Evolutionary conservation across 2,113 vertebrate species (phyloP).

Genomic region (Grus americana): DNA sequence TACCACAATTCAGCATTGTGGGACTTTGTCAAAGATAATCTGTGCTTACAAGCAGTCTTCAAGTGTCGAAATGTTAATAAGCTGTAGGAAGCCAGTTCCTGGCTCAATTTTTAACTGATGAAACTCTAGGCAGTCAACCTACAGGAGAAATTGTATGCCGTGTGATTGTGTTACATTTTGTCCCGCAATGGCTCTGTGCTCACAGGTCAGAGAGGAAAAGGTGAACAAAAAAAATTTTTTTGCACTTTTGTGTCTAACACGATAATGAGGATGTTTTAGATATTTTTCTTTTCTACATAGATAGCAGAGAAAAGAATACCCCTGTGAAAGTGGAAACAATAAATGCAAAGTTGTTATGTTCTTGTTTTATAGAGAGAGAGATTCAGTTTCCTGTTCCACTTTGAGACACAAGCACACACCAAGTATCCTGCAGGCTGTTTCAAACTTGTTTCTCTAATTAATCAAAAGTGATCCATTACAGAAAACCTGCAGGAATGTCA

Average conservation of each 20-base stretch:
- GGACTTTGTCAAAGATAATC: background rate
- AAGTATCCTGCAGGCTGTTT: conserved; percentile 54
- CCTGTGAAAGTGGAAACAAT: background rate
- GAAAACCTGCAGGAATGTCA: conserved; percentile 68
- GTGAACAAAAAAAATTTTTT: background rate
- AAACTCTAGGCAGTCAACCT: background rate
- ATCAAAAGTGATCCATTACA: conserved; percentile 67
- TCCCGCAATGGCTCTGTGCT: background rate
- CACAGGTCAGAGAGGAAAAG: background rate
- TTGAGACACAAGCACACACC: conserved; percentile 10
- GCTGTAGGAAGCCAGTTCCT: background rate
- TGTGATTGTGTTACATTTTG: background rate
- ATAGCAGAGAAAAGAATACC: background rate
- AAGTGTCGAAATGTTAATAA: background rate
- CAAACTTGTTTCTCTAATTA: conserved; percentile 66
- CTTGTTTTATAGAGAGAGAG: background rate
- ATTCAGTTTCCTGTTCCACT: conserved; percentile 9
- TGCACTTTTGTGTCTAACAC: background rate
- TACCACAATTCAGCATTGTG: background rate
- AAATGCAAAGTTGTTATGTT: background rate
- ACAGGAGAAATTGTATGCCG: background rate
- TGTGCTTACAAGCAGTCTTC: background rate
- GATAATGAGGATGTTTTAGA: background rate
- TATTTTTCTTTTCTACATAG: background rate
- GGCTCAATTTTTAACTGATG: background rate